Evolutionary conservation across 1,140 invertebrate species (phyloP), one percentile per base, ranked within the genome.

Genomic region (Homarus americanus): DNA sequence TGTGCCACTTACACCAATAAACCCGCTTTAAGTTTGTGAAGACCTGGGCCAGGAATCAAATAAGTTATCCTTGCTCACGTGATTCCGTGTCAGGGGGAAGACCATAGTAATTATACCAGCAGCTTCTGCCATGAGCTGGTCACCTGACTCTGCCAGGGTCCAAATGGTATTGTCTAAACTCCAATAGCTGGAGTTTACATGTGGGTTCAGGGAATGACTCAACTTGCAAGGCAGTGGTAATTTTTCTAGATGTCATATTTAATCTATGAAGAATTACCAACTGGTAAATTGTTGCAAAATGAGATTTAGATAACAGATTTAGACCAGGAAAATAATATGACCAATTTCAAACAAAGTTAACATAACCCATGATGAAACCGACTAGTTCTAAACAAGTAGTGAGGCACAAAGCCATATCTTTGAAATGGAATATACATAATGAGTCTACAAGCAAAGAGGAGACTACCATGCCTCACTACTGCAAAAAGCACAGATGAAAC

Each of bases 21-120:
- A 90, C 87, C 87, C 87, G 87, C 87, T 90, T 90, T 90, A 90
- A 83, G 80, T 90, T 90, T 90, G 87, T 90, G 34, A 90, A 83
- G 87, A 90, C 87, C 80, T 90, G 87, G 80, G 87, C 87, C 87
- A 90, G 80, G 87, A 90, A 90, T 90, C 87, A 90, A 83, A 90
- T 75, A 83, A 83, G 82, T 66, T 90, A 66, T 84, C 66, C 80
- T 75, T 76, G 79, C 87, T 83, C 80, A 90, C 87, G 87, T 90
- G 87, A 90, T 90, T 90, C 87, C 87, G 53, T 82, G 87, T 90
- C 87, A 90, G 87, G 87, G 80, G 87, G 87, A 90, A 90, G 87
- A 90, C 87, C 87, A 83, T 84, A 90, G 82, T 90, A 90, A 90
- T 90, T 84, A 90, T 84, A 90, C 80, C 87, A 90, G 87, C 80